Evolutionary conservation across 2,797 vertebrate genomes (phyloP).

Genomic region (Cuniculus paca): DNA sequence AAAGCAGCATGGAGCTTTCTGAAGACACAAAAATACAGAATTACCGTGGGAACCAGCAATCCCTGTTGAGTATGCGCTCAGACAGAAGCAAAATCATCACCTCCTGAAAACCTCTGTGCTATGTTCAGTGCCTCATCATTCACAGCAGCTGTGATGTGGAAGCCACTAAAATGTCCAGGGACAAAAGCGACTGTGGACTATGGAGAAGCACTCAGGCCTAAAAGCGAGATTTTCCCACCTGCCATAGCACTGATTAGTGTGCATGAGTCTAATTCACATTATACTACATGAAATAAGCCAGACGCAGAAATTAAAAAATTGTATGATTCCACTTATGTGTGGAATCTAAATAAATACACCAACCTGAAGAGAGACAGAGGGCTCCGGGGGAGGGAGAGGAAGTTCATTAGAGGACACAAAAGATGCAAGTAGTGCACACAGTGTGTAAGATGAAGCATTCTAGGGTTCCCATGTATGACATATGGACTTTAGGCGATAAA

Average conservation of each 20-base stretch:
- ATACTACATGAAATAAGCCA: background rate
- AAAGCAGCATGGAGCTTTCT: background rate
- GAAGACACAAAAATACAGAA: background rate
- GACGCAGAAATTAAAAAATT: background rate
- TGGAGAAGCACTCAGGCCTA: background rate
- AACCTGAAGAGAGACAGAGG: background rate
- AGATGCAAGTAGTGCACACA: background rate
- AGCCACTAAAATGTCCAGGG: background rate
- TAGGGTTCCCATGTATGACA: background rate
- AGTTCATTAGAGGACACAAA: background rate
- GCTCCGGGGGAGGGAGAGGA: background rate
- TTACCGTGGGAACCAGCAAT: background rate
- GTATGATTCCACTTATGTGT: background rate
- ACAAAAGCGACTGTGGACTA: background rate
- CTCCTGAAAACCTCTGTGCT: background rate
- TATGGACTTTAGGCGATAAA: background rate
- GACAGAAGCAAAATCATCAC: background rate
- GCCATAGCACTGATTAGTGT: background rate
- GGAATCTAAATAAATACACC: background rate
- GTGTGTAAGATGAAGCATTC: background rate
- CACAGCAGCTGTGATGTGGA: background rate
- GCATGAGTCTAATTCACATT: background rate
- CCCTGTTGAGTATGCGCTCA: background rate
- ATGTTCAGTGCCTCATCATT: background rate
- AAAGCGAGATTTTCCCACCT: too few species aligned